These are phyloP conservation scores for Zaprionus africanus DNA, from an alignment of 1,140 invertebrate genomes.

Conservation along the genomic window DNA sequence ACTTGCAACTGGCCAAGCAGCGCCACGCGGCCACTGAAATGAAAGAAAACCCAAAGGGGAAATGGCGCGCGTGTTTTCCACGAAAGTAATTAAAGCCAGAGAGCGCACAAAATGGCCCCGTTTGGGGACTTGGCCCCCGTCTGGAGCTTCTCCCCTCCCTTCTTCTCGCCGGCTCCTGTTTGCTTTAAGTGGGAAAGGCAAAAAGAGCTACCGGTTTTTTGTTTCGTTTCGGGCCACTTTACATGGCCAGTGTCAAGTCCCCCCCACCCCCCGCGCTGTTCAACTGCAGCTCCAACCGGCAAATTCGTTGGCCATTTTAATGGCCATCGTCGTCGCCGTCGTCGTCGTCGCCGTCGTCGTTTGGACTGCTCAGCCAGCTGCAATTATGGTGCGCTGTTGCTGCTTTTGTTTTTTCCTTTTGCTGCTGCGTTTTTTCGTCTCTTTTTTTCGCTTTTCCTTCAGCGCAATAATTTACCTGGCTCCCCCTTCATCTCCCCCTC, in stretches of 20 bases:
- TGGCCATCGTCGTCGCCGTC: constrained; percentile 53
- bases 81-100: constrained; percentile 70
- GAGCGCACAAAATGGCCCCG: not conserved
- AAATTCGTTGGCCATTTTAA: constrained; percentile 80
- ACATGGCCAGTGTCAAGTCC: constrained; percentile 59
- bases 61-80: constrained; percentile 75
- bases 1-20: constrained; percentile 34
- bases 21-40: not conserved
- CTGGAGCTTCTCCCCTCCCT: too few species aligned
- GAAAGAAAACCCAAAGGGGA: constrained; percentile 11
- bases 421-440: constrained; percentile 33
- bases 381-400: constrained; percentile 67
- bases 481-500: not conserved
- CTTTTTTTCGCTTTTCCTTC: constrained; percentile 56
- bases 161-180: not conserved
- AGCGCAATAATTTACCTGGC: constrained; percentile 78
- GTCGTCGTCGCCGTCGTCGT: constrained; percentile 39
- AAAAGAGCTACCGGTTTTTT: constrained; percentile 64
- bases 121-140: not conserved
- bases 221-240: constrained; percentile 47
- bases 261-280: not conserved
- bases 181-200: constrained; percentile 65
- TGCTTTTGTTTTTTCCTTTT: constrained; percentile 33
- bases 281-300: constrained; percentile 16
- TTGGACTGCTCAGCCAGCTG: constrained; percentile 68